Evolutionary conservation across 2,888 invertebrate genomes (phyloP).

Genomic region (Eilema depressum): DNA sequence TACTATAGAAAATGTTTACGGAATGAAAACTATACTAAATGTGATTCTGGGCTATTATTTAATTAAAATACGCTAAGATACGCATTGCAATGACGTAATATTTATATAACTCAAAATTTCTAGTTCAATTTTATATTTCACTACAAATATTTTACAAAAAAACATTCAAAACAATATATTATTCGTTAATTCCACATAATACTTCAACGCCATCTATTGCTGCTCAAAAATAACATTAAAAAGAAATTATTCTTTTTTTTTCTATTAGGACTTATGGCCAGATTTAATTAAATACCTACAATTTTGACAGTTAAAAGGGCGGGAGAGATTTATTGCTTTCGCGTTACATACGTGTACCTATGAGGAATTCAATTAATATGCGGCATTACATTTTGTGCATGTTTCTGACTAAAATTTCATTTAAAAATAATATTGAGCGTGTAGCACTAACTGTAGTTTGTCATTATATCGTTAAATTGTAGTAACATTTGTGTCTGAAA

Average conservation of each 20-base stretch:
- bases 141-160: not conserved
- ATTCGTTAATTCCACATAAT: conserved; percentile 17
- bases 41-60: not conserved
- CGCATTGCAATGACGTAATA: conserved; percentile 16
- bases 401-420: not conserved
- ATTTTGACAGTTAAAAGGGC: conserved; percentile 53
- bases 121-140: not conserved
- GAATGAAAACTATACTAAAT: not conserved
- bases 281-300: conserved; percentile 13
- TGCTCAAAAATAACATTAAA: conserved; percentile 11
- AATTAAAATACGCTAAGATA: conserved; percentile 1
- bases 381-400: not conserved
- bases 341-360: conserved; percentile 6
- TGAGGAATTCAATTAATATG: conserved; percentile 7
- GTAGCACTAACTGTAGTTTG: conserved; percentile 17
- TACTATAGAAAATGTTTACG: not conserved
- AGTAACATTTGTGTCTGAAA: conserved; percentile 40
- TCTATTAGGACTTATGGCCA: not conserved
- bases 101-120: conserved; percentile 2
- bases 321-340: conserved; percentile 50
- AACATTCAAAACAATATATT: not conserved
- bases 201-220: conserved; percentile 42
- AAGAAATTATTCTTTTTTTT: conserved; percentile 15
- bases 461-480: conserved; percentile 27
- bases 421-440: not conserved